Evolutionary conservation across 2,888 invertebrate species (phyloP), one percentile per base, ranked within the genome.

Genomic region (Spicauda simplicius): DNA sequence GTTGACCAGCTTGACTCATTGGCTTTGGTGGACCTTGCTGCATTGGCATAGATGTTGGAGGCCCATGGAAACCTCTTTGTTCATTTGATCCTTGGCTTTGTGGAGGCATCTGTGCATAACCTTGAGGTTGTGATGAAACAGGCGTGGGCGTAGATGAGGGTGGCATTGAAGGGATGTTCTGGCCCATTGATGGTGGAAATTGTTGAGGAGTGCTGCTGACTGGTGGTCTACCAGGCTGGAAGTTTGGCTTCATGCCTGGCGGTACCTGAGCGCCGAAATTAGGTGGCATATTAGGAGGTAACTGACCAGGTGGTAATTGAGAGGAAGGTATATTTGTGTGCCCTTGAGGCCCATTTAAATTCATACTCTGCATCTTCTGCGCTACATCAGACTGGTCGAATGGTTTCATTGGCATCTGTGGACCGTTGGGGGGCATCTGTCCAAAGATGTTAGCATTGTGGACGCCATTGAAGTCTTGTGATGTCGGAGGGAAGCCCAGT

Each of bases 331-430:
- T 84, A 56, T 79, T 76, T 18, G 80, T 77, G 53, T 81, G 80
- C 4, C 85, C 85, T 73, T 85, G 88, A 10, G 89, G 84, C 0
- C 90, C 89, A 76, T 90, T 91, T 57, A 93, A 72, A 73, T 82
- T 91, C 83, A 94, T 88, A 57, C 79, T 86, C 66, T 94, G 91
- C 88, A 93, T 90, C 71, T 93, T 93, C 70, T 92, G 91, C 10
- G 91, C 79, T 82, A 93, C 87, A 10, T 92, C 90, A 50, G 73
- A 70, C 19, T 76, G 83, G 48, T 87, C 85, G 62, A 79, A 81
- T 19, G 81, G 78, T 68, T 83, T 83, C 33, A 72, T 73, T n/a
- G 59, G 65, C 69, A 76, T 76, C 58, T 77, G 83, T 63, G 85
- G 82, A 8, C 86, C 85, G 56, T 84, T 88, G 3, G 84, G 76